Evolutionary conservation across 2,113 vertebrate genomes (phyloP), one percentile per base, ranked within the genome.

Genomic region (Prunella fulvescens): DNA sequence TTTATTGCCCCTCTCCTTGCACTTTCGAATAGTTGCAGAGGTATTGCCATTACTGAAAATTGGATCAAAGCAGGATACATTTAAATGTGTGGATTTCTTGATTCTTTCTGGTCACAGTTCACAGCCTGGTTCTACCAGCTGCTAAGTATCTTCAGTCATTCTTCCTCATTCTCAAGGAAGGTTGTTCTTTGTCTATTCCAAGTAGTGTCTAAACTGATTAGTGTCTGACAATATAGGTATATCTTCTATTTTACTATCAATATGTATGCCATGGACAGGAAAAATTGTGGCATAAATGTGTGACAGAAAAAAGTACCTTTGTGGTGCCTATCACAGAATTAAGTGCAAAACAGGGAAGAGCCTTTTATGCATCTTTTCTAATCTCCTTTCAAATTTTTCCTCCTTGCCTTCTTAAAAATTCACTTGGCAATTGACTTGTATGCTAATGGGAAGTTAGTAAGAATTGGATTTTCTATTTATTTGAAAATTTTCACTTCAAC

Each of bases 311-410:
- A 25, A 11, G 9, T 58, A 33, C 20, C 64, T 84, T 84, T 7
- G 7, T 48, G 47, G 57, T 92, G 35, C 12, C 29, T 33, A 2
- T 78, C 61, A 82, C 22, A 71, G 18, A n/a, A 76, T 71, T 88
- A 73, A 56, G 19, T 0, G 0, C n/a, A n/a, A 60, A 79, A 19
- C 25, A 42, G 10, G 25, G 47, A 81, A 29, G 19, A 74, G 14
- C 56, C 25, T 79, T 65, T 51, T 66, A 8, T 42, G 16, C 20
- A 42, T 90, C 12, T 25, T 80, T 18, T 82, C 35, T 60, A 71
- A 71, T 29, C 19, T 45, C 26, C 29, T 76, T 87, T 28, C 42
- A 79, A 89, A 85, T 13, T 65, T 90, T 29, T 87, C 6, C 24
- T 79, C 10, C 53, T 71, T 69, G 6, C n/a, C 66, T 19, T 2